Percentiles rank a stretch among this genome's conserved stretches.
Evolutionary conservation across 2,888 invertebrate genomes (phyloP).

Genomic region (Poecilobothrus nobilitatus): DNA sequence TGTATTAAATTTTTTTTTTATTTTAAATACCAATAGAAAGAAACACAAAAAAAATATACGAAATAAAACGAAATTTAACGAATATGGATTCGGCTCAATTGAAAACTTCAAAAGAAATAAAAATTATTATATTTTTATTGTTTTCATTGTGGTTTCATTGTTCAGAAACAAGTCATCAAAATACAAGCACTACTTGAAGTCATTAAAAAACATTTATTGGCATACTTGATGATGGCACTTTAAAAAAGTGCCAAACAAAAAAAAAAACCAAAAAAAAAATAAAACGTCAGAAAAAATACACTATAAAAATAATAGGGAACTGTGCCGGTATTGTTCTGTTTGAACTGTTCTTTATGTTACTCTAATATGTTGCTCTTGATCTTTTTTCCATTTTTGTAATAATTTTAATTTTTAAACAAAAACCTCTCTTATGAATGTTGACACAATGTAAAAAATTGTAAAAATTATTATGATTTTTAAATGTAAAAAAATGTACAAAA

Average conservation of each 20-base stretch:
- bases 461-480: background rate
- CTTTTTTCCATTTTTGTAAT: too few species aligned
- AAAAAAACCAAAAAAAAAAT: too few species aligned
- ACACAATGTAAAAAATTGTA: background rate
- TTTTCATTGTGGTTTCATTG: background rate
- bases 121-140: background rate
- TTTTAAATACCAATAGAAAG: background rate
- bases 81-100: background rate
- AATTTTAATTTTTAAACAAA: too few species aligned
- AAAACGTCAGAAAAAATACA: too few species aligned
- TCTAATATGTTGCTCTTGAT: too few species aligned
- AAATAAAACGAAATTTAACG: background rate
- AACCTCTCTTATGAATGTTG: background rate
- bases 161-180: background rate
- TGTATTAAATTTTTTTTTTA: background rate
- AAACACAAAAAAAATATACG: background rate
- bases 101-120: background rate
- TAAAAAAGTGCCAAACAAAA: background rate
- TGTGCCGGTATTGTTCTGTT: too few species aligned
- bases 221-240: conserved; percentile 6
- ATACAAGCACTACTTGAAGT: background rate
- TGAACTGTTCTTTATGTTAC: too few species aligned
- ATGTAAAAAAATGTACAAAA: too few species aligned
- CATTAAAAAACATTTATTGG: conserved; percentile 3
- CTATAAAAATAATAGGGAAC: too few species aligned